Evolutionary conservation across 37 sponge, comb jelly and placozoan genomes (phyloP).

Genomic region (Amphimedon queenslandica): DNA sequence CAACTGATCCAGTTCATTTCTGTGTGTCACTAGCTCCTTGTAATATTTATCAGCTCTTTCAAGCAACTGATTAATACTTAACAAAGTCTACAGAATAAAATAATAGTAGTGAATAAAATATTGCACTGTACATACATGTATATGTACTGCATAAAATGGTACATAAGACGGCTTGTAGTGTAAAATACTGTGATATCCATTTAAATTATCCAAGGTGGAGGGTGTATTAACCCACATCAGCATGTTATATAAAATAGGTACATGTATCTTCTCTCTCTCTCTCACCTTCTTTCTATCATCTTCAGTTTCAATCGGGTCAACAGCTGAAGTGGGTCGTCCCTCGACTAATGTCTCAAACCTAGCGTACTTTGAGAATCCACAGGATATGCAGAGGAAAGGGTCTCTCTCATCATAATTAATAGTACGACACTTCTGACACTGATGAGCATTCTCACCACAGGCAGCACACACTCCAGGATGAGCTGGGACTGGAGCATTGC

Average conservation of each 20-base stretch:
- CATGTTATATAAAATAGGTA: too few relatives aligned
- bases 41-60: conserved; percentile 80
- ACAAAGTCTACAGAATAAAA: conserved; percentile 60
- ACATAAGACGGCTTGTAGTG: too few relatives aligned
- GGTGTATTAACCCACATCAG: too few relatives aligned
- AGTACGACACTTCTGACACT: conserved; percentile 96
- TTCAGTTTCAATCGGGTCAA: conserved; percentile 89
- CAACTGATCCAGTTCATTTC: conserved; percentile 69
- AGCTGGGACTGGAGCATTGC: conserved; percentile 87
- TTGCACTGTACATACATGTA: too few relatives aligned
- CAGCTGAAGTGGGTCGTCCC: conserved; percentile 68
- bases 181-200: too few relatives aligned
- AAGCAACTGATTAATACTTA: conserved; percentile 72
- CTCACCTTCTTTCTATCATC: conserved; percentile 84
- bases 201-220: too few relatives aligned
- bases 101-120: too few relatives aligned
- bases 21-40: conserved; percentile 63
- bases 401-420: conserved; percentile 97
- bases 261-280: too few relatives aligned
- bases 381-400: conserved; percentile 92
- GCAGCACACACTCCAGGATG: conserved; percentile 89
- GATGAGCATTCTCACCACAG: conserved; percentile 95
- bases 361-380: conserved; percentile 94
- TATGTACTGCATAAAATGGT: neutral
- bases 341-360: conserved; percentile 74